These are phyloP conservation scores for Leptobrachium ailaonicum DNA, from an alignment of 2,113 vertebrate genomes.

Conservation along the genomic window DNA sequence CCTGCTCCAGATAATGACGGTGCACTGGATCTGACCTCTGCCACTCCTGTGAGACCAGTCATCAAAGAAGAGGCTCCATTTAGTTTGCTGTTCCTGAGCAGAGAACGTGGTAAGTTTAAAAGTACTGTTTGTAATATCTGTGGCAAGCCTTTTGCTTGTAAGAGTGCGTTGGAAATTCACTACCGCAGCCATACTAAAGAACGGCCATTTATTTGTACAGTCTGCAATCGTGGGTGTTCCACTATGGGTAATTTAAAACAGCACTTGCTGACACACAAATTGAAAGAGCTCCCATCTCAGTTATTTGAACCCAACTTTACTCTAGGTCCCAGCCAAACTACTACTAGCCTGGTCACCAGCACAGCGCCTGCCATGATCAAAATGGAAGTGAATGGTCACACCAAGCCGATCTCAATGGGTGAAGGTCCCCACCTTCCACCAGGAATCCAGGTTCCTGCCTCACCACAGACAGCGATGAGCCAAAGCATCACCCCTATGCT, in stretches of 20 bases:
- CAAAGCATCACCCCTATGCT: slow-evolving; percentile 90
- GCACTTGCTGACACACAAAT: slow-evolving; percentile 80
- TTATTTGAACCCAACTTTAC: slow-evolving; percentile 75
- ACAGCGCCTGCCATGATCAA: slow-evolving; percentile 90
- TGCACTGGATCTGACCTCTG: slow-evolving; percentile 92
- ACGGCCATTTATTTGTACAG: slow-evolving; percentile 73
- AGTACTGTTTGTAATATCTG: slow-evolving; percentile 73
- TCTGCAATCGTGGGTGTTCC: slow-evolving; percentile 80
- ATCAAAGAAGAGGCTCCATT: slow-evolving; percentile 95
- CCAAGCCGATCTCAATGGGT: slow-evolving; percentile 82
- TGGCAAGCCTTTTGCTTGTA: slow-evolving; percentile 80
- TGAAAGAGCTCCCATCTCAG: slow-evolving; percentile 76
- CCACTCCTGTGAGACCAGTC: slow-evolving; percentile 78
- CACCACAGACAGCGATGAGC: slow-evolving; percentile 85
- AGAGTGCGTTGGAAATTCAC: slow-evolving; percentile 74
- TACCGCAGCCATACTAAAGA: slow-evolving; percentile 82
- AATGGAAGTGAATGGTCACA: slow-evolving; percentile 96
- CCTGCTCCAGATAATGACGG: slow-evolving; percentile 81
- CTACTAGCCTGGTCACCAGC: slow-evolving; percentile 84
- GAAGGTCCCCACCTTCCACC: slow-evolving; percentile 84
- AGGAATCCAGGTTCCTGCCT: slow-evolving; percentile 83
- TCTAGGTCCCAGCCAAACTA: slow-evolving; percentile 84
- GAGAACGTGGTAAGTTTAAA: slow-evolving; percentile 90
- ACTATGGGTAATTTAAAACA: slow-evolving; percentile 84
- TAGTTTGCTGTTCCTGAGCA: slow-evolving; percentile 93